Percentiles rank a stretch among this genome's conserved stretches.
Evolutionary conservation across 2,113 vertebrate genomes (phyloP).

Genomic region (Ceratotherium simum): DNA sequence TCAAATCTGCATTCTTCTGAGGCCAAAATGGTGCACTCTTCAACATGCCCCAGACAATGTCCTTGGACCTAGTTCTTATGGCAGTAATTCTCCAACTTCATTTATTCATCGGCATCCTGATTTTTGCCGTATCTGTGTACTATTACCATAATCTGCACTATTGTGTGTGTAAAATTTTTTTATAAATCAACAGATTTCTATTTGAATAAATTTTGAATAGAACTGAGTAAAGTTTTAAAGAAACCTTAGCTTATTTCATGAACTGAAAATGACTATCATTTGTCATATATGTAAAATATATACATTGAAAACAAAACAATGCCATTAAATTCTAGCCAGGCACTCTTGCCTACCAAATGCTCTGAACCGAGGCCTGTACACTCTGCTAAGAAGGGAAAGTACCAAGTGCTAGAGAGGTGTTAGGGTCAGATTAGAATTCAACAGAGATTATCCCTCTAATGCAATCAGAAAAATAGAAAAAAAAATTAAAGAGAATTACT

Average conservation of each 20-base stretch:
- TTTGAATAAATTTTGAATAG: neutral
- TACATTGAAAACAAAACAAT: neutral
- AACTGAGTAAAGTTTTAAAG: constrained; percentile 4
- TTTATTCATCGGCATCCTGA: neutral
- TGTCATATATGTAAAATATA: constrained; percentile 10
- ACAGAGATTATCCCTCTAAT: neutral
- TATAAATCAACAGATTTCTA: neutral
- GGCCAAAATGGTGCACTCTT: neutral
- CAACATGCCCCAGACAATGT: rapidly evolving
- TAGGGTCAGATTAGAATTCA: neutral
- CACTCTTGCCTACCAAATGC: neutral
- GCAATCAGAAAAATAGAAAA: neutral
- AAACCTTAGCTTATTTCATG: neutral
- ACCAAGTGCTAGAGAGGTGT: neutral
- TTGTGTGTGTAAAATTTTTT: neutral
- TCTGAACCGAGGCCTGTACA: neutral
- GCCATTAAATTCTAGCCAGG: neutral
- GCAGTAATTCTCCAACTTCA: neutral
- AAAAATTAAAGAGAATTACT: constrained; percentile 1
- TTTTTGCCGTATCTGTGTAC: neutral
- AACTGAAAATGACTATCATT: neutral
- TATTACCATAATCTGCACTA: neutral
- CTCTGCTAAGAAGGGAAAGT: neutral
- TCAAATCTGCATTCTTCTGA: neutral
- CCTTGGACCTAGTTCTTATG: rapidly evolving